These are phyloP conservation scores for Anagrus nilaparvatae DNA, from an alignment of 1,140 invertebrate species.

Conservation along the genomic window DNA sequence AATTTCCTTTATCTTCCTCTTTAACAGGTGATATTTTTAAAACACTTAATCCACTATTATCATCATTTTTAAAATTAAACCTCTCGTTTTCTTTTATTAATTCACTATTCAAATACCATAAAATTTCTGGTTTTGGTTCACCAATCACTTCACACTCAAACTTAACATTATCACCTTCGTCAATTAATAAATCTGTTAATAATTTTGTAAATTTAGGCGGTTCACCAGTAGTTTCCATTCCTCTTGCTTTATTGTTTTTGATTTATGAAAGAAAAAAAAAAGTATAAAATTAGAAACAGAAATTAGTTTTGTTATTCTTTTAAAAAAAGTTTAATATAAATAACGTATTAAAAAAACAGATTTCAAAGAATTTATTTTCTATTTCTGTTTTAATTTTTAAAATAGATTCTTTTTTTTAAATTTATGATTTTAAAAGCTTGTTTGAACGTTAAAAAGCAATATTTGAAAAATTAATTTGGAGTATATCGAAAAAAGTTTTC, in stretches of 20 bases:
- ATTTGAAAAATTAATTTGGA: not conserved
- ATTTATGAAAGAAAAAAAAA: too few relatives aligned
- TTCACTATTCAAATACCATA: constrained; percentile 65
- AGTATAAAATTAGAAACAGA: too few relatives aligned
- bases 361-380: too few relatives aligned
- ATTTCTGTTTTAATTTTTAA: too few relatives aligned
- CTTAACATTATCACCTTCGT: constrained; percentile 57
- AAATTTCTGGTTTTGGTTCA: constrained; percentile 56
- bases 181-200: constrained; percentile 54
- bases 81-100: constrained; percentile 46
- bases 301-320: too few relatives aligned
- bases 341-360: not conserved
- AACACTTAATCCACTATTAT: constrained; percentile 45
- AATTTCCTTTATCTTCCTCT: constrained; percentile 62
- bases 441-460: not conserved
- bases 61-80: constrained; percentile 39
- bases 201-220: constrained; percentile 62
- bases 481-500: constrained; percentile 3
- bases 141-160: constrained; percentile 64
- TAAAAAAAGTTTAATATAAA: not conserved
- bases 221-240: constrained; percentile 18
- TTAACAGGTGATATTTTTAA: constrained; percentile 48
- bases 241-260: too few relatives aligned
- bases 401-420: too few relatives aligned
- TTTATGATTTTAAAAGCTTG: too few relatives aligned